phyloP scores from a whole-genome alignment of 2,888 invertebrate species.

The Chloromyia formosa region DNA sequence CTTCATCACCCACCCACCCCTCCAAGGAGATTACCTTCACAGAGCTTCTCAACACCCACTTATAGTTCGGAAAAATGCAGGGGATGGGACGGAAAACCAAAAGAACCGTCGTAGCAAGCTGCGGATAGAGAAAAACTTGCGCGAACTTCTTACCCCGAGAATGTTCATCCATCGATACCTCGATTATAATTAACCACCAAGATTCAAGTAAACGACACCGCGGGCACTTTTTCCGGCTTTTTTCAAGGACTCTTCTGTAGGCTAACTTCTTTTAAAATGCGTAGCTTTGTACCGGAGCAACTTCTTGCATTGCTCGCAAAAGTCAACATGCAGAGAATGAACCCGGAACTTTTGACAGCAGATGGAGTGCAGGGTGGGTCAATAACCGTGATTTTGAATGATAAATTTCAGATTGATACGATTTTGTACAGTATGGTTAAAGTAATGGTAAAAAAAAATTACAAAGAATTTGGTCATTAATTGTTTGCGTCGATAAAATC shows the following conservation, averaged over 20 bases:
- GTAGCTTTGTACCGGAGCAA: neutral
- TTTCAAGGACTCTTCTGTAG: neutral
- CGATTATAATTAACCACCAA: no score
- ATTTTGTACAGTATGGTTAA: no score
- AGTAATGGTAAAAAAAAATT: no score
- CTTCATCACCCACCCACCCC: neutral
- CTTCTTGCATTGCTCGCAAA: neutral
- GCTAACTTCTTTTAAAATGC: neutral
- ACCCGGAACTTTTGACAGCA: neutral
- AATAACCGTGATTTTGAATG: no score
- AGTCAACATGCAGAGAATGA: neutral
- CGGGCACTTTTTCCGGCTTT: conserved; percentile 25
- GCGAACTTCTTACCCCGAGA: conserved; percentile 18
- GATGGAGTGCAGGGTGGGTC: neutral
- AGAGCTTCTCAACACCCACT: neutral
- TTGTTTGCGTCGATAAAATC: no score
- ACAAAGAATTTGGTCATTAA: no score
- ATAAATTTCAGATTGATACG: no score
- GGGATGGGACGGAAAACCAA: neutral
- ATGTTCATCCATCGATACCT: neutral
- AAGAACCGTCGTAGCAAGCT: no score
- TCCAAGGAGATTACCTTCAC: no score
- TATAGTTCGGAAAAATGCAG: neutral
- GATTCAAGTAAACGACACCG: no score
- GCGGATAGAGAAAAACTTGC: no score